Conservation (phyloP, 2,797 vertebrate genomes). For the Pangasius djambal region DNA sequence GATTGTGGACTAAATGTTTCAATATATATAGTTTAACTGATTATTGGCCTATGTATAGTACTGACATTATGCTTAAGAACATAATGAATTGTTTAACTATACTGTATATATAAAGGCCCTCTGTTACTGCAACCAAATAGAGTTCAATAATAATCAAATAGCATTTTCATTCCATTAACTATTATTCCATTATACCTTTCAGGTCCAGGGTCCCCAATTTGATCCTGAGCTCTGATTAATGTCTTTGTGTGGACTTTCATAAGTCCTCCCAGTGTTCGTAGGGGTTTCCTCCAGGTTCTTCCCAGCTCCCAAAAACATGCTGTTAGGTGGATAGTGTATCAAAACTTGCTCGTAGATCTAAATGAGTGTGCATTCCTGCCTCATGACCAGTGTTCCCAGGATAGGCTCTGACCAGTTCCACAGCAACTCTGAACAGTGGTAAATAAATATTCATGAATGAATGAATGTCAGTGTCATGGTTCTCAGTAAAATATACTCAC, state of each 20-base stretch:
- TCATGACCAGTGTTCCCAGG: not conserved
- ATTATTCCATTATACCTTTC: not conserved
- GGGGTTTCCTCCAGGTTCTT: not conserved
- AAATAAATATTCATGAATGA: too few species aligned
- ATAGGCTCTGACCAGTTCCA: not conserved
- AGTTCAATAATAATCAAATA: not conserved
- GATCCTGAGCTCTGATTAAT: not conserved
- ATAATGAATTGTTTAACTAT: not conserved
- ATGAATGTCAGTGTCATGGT: not conserved
- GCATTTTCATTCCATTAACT: not conserved
- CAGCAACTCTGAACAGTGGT: too few species aligned
- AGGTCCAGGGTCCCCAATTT: not conserved
- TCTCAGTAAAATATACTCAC: not conserved
- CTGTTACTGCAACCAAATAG: not conserved
- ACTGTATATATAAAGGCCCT: not conserved
- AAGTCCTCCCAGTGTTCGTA: not conserved
- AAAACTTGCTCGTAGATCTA: not conserved
- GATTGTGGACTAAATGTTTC: not conserved
- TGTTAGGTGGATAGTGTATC: not conserved
- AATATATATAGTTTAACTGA: not conserved
- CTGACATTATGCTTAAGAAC: not conserved
- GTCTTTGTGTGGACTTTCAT: not conserved
- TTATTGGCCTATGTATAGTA: not conserved
- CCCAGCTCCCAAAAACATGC: not conserved
- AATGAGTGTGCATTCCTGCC: not conserved